A percentile compares a stretch with the other conserved stretches of the same genome.
Conservation (phyloP, 1,140 invertebrate species). For the Acromyrmex heyeri region DNA sequence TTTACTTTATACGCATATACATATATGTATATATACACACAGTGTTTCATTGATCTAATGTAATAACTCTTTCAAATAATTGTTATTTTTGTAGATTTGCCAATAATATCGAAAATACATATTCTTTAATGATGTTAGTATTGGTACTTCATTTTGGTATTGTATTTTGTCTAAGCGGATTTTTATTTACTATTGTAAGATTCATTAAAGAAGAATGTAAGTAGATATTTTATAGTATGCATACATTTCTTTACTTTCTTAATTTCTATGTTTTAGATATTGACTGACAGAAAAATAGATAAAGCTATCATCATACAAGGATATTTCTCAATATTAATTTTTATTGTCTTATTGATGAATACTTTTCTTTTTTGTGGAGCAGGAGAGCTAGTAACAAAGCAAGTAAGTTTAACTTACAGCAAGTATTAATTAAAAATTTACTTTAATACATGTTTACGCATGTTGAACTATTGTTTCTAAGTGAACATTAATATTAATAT, state of each 20-base stretch:
- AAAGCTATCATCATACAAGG: neutral
- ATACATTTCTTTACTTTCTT: neutral
- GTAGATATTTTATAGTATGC: neutral
- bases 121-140: neutral
- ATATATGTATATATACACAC: neutral
- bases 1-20: too few relatives aligned
- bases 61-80: neutral
- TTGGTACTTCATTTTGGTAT: constrained; percentile 2
- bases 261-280: neutral
- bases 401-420: constrained; percentile 1
- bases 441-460: too few relatives aligned
- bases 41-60: neutral
- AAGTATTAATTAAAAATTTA: too few relatives aligned
- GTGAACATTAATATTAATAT: too few relatives aligned
- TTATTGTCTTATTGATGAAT: neutral
- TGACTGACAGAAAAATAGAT: neutral
- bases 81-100: constrained; percentile 3
- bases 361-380: constrained; percentile 7
- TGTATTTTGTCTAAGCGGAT: constrained; percentile 17
- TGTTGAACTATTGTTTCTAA: neutral
- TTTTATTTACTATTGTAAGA: constrained; percentile 13
- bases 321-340: neutral
- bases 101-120: constrained; percentile 5
- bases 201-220: neutral
- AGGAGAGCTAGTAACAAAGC: neutral